Conservation (phyloP, 2,888 invertebrate genomes). For the Athalia rosae region DNA sequence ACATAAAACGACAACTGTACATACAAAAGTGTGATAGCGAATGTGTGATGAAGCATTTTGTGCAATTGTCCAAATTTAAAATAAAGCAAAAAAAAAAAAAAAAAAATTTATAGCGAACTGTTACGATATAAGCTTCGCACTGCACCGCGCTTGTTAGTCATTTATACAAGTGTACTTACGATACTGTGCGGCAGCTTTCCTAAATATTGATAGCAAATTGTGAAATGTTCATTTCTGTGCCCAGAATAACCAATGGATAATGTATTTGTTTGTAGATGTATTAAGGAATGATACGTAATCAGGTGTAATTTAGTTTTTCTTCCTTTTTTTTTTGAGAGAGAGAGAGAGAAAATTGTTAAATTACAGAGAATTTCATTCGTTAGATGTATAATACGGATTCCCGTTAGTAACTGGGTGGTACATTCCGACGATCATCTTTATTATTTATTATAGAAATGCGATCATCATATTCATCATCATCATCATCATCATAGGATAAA, state of each 20-base stretch:
- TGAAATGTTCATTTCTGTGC: too few relatives aligned
- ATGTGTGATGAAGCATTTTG: constrained; percentile 31
- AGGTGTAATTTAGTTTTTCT: too few relatives aligned
- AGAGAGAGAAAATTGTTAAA: too few relatives aligned
- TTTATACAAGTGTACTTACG: constrained; percentile 8
- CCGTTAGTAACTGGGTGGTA: too few relatives aligned
- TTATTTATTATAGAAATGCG: neutral
- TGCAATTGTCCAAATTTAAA: neutral
- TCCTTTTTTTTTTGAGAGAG: too few relatives aligned
- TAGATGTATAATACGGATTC: too few relatives aligned
- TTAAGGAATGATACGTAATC: too few relatives aligned
- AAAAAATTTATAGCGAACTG: constrained; percentile 19
- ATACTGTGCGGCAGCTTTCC: neutral
- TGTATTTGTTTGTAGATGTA: too few relatives aligned
- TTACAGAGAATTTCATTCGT: too few relatives aligned
- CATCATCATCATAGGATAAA: neutral
- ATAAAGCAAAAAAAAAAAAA: neutral
- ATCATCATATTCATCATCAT: neutral
- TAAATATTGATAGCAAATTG: neutral
- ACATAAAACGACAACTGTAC: too few relatives aligned
- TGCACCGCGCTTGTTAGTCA: constrained; percentile 5
- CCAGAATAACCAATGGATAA: too few relatives aligned
- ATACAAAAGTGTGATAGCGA: constrained; percentile 26
- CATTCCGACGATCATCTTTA: neutral
- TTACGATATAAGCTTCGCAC: constrained; percentile 6